phyloP scores from a whole-genome alignment of 1,140 invertebrate genomes.

The Mamestra configurata region DNA sequence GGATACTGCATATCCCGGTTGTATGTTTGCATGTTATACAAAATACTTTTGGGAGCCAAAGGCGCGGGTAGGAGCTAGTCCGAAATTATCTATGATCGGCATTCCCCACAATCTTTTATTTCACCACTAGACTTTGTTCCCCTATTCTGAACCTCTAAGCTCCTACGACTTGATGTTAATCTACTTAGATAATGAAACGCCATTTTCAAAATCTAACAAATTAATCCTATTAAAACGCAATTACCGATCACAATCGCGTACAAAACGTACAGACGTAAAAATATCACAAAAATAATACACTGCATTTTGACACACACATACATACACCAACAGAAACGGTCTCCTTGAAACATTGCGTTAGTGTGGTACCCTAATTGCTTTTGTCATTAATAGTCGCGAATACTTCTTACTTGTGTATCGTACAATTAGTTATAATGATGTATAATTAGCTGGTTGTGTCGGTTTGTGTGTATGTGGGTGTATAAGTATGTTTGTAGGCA shows the following conservation, averaged over 20 bases:
- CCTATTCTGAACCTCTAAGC: too few relatives aligned
- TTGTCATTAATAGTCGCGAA: constrained; percentile 87
- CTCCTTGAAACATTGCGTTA: constrained; percentile 46
- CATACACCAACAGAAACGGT: constrained; percentile 48
- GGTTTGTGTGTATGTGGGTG: constrained; percentile 49
- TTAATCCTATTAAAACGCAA: constrained; percentile 8
- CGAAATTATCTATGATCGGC: too few relatives aligned
- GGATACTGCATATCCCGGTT: too few relatives aligned
- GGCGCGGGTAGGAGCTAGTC: too few relatives aligned
- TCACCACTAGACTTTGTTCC: too few relatives aligned
- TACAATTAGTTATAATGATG: constrained; percentile 87
- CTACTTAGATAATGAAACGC: neutral
- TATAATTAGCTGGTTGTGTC: constrained; percentile 81
- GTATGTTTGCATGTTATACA: too few relatives aligned
- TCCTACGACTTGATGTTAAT: neutral
- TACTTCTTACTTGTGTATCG: constrained; percentile 85
- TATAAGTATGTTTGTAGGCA: constrained; percentile 52
- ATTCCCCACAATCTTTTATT: too few relatives aligned
- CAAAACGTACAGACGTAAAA: constrained; percentile 20
- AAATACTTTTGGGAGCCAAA: too few relatives aligned
- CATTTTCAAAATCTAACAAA: neutral
- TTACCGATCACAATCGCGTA: constrained; percentile 30
- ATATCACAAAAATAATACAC: constrained; percentile 37
- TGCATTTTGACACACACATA: constrained; percentile 53
- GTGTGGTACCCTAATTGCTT: constrained; percentile 85